Base-by-base conservation (phyloP, 2,113 vertebrate species). In the Gadus chalcogrammus region DNA sequence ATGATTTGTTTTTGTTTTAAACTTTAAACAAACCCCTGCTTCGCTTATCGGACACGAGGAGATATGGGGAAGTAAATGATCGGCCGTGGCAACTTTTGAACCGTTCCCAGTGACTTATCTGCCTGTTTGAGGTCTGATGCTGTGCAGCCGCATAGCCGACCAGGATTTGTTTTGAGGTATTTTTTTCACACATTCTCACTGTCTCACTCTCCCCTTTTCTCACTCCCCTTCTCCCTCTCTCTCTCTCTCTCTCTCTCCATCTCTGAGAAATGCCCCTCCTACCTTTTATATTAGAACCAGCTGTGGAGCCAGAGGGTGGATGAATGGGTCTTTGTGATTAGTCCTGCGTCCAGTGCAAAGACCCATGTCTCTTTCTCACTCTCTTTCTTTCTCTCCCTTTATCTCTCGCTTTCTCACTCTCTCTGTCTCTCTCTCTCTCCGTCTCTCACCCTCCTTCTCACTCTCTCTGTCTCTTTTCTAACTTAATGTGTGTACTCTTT, bases 271-370 rank as follows among this genome's bases (percentile, higher is more conserved):
- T 80, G 83, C 89, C 88, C 82, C 84, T 87, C 87, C 88, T 86
- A 76, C 69, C 77, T 82, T 82, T 86, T 90, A 79, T 92, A 92
- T 92, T 91, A 90, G 83, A 91, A 91, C 90, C 91, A 92, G 91
- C 91, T 92, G 91, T 91, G 89, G 86, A 86, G 72, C 84, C 73
- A 64, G 70, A 42, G 79, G 65, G 80, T 76, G 85, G 84, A 92
- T 92, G 89, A 92, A 92, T 92, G 89, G 89, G 79, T 91, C 91
- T 91, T 92, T 92, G 91, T 92, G 82, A 91, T 89, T 87, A 85
- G 81, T 84, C 83, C 72, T 82, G 71, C 76, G 85, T 90, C 78
- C 77, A 84, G 78, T 84, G 75, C 64, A 78, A 88, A 85, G 84
- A 78, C 87, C 84, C 80, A 64, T 64, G 75, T 83, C 86, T 78